Conservation (phyloP, 1,140 invertebrate species). For the Drosophila serrata region DNA sequence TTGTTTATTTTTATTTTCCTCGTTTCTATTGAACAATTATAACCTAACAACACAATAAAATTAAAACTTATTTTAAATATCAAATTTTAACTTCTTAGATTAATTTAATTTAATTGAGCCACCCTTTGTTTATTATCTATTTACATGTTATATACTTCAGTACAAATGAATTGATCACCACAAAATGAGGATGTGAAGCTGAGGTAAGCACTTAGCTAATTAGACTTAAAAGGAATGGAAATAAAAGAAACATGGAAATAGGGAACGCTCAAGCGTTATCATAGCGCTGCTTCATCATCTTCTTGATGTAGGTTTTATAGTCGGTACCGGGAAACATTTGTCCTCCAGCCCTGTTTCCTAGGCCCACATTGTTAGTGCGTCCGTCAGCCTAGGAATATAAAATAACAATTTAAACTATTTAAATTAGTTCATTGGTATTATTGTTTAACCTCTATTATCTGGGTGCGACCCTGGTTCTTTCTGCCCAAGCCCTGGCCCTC, state of each 20-base stretch:
- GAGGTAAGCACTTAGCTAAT: slow-evolving; percentile 24
- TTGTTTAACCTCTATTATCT: slow-evolving; percentile 92
- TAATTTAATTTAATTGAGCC: slow-evolving; percentile 1
- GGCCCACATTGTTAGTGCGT: slow-evolving; percentile 88
- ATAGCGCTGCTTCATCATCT: slow-evolving; percentile 93
- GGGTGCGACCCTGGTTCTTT: slow-evolving; percentile 96
- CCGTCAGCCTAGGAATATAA: slow-evolving; percentile 63
- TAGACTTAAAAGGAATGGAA: slow-evolving; percentile 17
- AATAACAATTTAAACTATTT: too few species aligned
- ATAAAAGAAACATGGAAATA: background rate
- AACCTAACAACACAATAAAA: background rate
- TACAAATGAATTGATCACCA: slow-evolving; percentile 27
- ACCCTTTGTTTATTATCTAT: slow-evolving; percentile 32
- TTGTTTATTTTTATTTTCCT: too few species aligned
- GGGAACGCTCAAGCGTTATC: slow-evolving; percentile 86
- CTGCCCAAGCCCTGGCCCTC: slow-evolving; percentile 98
- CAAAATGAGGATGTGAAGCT: slow-evolving; percentile 4
- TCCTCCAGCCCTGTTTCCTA: slow-evolving; percentile 89
- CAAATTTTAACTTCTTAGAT: background rate
- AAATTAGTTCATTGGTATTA: background rate
- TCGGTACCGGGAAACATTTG: slow-evolving; percentile 91
- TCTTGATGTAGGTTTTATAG: slow-evolving; percentile 95
- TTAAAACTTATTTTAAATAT: background rate
- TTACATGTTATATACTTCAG: slow-evolving; percentile 42
- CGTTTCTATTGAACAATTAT: too few species aligned